Evolutionary conservation across 1,140 invertebrate genomes (phyloP), one percentile per base, ranked within the genome.

Genomic region (Zaprionus camerounensis): DNA sequence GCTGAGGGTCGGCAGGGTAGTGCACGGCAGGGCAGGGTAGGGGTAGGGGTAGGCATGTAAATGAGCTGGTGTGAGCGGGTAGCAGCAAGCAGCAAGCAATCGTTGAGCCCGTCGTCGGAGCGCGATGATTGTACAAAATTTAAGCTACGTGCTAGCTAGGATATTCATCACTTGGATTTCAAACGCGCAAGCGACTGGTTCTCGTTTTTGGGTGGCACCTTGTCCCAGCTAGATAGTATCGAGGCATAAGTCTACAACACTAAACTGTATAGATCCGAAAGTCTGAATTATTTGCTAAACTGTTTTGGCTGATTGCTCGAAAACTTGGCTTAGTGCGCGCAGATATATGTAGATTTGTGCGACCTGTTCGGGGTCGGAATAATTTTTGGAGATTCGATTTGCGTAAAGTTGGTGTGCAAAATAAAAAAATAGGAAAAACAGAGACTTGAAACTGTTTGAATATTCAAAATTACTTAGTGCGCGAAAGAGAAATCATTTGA

Each of bases 151-250:
- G 84, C 88, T 64, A 62, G 76, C 78, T 71, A 74, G 76, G 63
- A 90, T 86, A 86, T 86, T 86, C 85, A 88, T 92, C 91, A 92
- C 80, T 92, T 92, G 82, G 72, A 85, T 78, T 91, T 77, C 59
- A 76, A 91, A 78, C 91, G 91, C 78, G 82, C 71, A 81, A 71
- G 84, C 80, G 84, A 91, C 63, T 81, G 82, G 91, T 81, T 91
- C 41, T 46, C 72, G 49, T 70, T 62, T n/a, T 63, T 22, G 24
- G 31, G n/a, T 51, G 34, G 6, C 24, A 36, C 11, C 17, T 67
- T 6, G 24, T n/a, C 38, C 6, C 38, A 24, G 26, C 22, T 24
- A 12, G 55, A 44, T n/a, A 64, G 31, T 51, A 61, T 31, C 56
- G 12, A 36, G 26, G 46, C 41, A 26, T 12, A 24, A 36, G 62